These are phyloP conservation scores for Nasonia giraulti DNA, from an alignment of 1,140 invertebrate species.

Conservation along the genomic window DNA sequence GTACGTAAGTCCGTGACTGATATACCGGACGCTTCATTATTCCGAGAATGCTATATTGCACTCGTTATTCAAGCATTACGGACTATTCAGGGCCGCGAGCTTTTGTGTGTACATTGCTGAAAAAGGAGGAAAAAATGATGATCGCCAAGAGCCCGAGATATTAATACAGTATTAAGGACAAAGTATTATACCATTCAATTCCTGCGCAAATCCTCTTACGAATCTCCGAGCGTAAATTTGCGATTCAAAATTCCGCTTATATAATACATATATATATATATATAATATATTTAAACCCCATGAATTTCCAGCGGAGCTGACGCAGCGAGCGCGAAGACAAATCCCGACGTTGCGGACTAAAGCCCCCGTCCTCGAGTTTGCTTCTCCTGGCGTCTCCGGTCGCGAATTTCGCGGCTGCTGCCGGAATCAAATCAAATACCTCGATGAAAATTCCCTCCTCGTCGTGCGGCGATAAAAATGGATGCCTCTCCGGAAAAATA, in stretches of 20 bases:
- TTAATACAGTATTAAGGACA: neutral
- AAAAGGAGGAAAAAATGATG: too few species aligned
- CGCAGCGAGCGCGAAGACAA: neutral
- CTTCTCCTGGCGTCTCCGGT: neutral
- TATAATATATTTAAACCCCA: neutral
- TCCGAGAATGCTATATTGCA: neutral
- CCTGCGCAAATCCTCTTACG: neutral
- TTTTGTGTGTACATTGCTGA: too few species aligned
- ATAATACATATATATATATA: too few species aligned
- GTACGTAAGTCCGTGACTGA: neutral
- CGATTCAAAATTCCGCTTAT: neutral
- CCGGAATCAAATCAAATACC: neutral
- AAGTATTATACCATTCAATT: neutral
- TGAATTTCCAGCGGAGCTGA: neutral
- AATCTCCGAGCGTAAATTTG: neutral
- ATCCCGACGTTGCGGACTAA: neutral
- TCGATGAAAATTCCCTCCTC: neutral
- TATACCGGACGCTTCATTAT: conserved; percentile 19
- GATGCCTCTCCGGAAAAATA: neutral
- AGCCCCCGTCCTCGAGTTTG: neutral
- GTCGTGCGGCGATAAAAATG: neutral
- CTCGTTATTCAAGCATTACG: neutral
- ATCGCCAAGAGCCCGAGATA: neutral
- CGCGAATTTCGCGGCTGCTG: neutral
- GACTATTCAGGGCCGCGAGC: too few species aligned